Evolutionary conservation across 2,888 invertebrate species (phyloP), one percentile per base, ranked within the genome.

Genomic region (Metellina segmentata): DNA sequence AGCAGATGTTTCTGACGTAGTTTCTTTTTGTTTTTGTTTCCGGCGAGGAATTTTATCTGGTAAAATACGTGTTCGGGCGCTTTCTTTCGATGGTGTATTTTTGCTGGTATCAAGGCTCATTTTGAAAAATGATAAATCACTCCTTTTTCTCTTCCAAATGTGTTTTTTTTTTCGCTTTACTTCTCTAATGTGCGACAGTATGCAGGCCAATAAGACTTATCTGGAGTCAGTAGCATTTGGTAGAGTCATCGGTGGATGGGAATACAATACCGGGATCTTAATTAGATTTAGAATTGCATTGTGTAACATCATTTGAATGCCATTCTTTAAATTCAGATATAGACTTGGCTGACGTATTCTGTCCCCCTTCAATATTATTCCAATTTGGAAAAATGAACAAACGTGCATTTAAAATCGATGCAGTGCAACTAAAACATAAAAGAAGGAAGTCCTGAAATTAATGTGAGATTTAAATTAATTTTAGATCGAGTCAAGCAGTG

Each of bases 41-140:
- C 61, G 48, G 9, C 5, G 71, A 78, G 52, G 88, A 81, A 69
- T 88, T 88, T 88, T 88, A 74, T 88, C 69, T 75, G n/a, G 20
- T 74, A 75, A 16, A 81, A 81, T 81, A 16, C 70, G 81, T 61
- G 88, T 81, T 71, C 71, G 52, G 71, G 78, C 78, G 72, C 53
- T 88, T 88, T 75, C 81, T 79, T 87, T 72, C 53, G 6, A 20
- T 79, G 79, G 71, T 81, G 52, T 87, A 78, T 87, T 86, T 81
- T 61, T 61, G 6, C 61, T 81, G 79, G 72, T 87, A 87, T 87
- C 87, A 71, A 87, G 87, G 69, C 81, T 87, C 81, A 87, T 79
- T 81, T 81, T 81, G 79, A 87, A 81, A 72, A 87, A 87, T 87
- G 87, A 87, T 87, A 87, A 87, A 87, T 87, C 87, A 87, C 85